Base-by-base conservation (phyloP, 2,888 invertebrate species). In the Lysandra coridon region DNA sequence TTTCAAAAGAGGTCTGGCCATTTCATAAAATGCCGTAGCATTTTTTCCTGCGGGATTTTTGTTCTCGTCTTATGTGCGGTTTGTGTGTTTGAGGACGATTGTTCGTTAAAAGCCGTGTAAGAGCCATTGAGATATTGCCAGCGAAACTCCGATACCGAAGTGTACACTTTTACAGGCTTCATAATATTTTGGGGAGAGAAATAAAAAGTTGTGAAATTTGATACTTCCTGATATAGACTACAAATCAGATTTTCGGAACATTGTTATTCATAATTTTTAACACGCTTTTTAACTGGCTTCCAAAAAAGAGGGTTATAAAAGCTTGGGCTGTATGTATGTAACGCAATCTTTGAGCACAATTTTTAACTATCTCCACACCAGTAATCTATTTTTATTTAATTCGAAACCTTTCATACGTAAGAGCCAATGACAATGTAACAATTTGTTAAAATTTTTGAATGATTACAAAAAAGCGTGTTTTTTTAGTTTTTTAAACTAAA, bases 101-200 rank as follows among this genome's bases (percentile, higher is more conserved):
- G 84, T 82, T 81, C 81, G 82, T 80, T 82, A 81, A 84, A 84
- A 83, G 83, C 81, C 83, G 78, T 80, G 60, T 73, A 81, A 84
- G 85, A 78, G 81, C 81, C 80, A 81, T 85, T 82, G 82, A 84
- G 84, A 82, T 83, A 82, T 81, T 81, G 83, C 80, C 79, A 81
- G 81, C 81, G 82, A 81, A 49, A 23, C 64, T 30, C 64, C 30
- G 64, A 64, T 64, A 64, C 64, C 30, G 30, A 64, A 64, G 12
- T 64, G 64, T 64, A 64, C 30, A 64, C 30, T 64, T 30, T 64
- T 64, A 30, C 30, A 64, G 81, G 83, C 81, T 76, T 78, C 37
- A 30, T 30, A 49, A 49, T 49, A 49, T 64, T 64, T 64, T 62
- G 23, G 23, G 10, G 12, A 49, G 10, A 12, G 30, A 64, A 30